Conservation (phyloP, 2,113 vertebrate species). For the Potamarius usumacintae region DNA sequence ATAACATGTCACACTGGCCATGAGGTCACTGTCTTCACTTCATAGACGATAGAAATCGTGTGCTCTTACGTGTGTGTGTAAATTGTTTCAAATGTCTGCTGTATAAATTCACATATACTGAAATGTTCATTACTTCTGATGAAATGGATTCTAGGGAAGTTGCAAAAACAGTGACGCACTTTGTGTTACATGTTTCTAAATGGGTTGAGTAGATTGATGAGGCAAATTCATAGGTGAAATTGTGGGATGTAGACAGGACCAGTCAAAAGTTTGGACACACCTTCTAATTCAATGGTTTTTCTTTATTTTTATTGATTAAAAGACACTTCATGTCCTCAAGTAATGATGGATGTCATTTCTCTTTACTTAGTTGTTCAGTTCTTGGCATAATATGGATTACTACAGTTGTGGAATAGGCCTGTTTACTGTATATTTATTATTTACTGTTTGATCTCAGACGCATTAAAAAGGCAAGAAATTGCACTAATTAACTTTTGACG, state of each 20-base stretch:
- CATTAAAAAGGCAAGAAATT: too few relatives aligned
- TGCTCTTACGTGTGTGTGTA: neutral
- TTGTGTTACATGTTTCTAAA: neutral
- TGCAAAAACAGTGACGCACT: neutral
- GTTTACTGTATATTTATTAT: too few relatives aligned
- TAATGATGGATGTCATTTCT: too few relatives aligned
- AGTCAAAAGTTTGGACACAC: too few relatives aligned
- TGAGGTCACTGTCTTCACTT: neutral
- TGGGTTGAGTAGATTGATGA: neutral
- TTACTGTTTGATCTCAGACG: too few relatives aligned
- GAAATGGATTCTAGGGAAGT: neutral
- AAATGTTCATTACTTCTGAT: neutral
- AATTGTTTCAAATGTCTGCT: neutral
- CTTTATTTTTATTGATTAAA: too few relatives aligned
- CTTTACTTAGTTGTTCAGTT: too few relatives aligned
- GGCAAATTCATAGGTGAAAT: neutral
- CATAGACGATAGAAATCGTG: neutral
- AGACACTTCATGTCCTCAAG: too few relatives aligned
- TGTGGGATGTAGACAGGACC: neutral
- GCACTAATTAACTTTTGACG: too few relatives aligned
- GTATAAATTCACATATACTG: neutral
- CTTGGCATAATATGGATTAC: too few relatives aligned
- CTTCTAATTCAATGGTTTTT: too few relatives aligned
- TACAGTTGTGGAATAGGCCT: too few relatives aligned
- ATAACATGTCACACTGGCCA: neutral